phyloP scores from a whole-genome alignment of 2,888 invertebrate species.

The Colostygia pectinataria region DNA sequence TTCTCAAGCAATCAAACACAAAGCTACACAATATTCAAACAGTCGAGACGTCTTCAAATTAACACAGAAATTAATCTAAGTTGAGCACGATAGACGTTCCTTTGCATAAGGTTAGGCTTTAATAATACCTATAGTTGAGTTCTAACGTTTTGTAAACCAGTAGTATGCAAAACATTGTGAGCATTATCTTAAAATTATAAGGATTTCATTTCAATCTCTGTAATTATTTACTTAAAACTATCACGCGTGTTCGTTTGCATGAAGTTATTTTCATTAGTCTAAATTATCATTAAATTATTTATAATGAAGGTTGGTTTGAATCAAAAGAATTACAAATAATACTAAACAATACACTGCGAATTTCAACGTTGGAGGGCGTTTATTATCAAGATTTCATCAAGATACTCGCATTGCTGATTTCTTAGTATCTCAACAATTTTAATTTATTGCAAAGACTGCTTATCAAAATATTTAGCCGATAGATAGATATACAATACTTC shows the following conservation, averaged over 20 bases:
- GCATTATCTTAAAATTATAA: too few species aligned
- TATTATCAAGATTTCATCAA: conserved; percentile 6
- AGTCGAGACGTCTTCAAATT: conserved; percentile 38
- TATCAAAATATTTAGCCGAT: conserved; percentile 27
- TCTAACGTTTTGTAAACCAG: conserved; percentile 27
- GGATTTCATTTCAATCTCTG: too few species aligned
- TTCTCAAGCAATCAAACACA: conserved; percentile 1
- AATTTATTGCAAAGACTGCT: conserved; percentile 23
- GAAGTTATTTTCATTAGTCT: too few species aligned
- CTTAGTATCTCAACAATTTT: conserved; percentile 11
- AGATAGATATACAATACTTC: conserved; percentile 30
- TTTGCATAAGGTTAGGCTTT: conserved; percentile 49
- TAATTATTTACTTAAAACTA: background rate
- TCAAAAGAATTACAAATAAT: too few species aligned
- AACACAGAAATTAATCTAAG: conserved; percentile 50
- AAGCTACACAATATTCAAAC: conserved; percentile 29
- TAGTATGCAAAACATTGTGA: conserved; percentile 27
- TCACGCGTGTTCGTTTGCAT: too few species aligned
- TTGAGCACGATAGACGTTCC: conserved; percentile 43
- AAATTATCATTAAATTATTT: too few species aligned
- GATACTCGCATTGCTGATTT: background rate
- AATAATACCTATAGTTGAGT: conserved; percentile 45
- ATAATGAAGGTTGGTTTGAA: too few species aligned
- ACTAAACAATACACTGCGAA: too few species aligned
- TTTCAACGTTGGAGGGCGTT: conserved; percentile 2